A percentile compares a stretch with the other conserved stretches of the same genome.
Evolutionary conservation across 2,797 vertebrate genomes (phyloP).

Genomic region (Pangasius mekongensis): DNA sequence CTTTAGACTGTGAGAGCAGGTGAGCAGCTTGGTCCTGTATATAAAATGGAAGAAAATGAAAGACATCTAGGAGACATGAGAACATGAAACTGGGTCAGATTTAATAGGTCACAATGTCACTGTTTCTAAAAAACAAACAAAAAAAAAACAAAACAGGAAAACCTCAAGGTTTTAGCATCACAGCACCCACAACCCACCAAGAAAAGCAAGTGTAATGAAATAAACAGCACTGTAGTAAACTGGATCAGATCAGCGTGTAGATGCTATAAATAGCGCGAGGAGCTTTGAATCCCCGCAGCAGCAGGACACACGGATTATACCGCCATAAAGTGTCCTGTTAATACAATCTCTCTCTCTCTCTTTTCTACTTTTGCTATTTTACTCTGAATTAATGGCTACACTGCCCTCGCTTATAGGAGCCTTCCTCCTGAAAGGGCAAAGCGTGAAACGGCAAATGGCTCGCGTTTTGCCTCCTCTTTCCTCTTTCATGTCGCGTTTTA

Average conservation of each 20-base stretch:
- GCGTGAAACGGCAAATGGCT: neutral
- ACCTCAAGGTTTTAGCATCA: neutral
- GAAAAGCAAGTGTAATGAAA: neutral
- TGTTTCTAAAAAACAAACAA: neutral
- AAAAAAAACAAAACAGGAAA: neutral
- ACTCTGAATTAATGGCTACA: neutral
- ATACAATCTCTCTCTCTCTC: neutral
- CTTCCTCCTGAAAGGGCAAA: neutral
- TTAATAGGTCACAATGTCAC: constrained; percentile 44
- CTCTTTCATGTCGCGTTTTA: neutral
- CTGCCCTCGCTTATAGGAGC: neutral
- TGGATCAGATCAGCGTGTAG: neutral
- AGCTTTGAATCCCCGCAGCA: constrained; percentile 10
- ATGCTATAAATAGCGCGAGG: constrained; percentile 3
- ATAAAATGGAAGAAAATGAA: neutral
- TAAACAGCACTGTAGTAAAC: neutral
- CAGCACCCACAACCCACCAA: neutral
- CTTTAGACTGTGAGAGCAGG: neutral
- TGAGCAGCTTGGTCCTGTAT: neutral
- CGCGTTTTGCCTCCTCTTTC: neutral
- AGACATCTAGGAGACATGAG: constrained; percentile 16
- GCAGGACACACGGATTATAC: neutral
- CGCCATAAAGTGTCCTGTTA: neutral
- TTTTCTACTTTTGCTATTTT: no score
- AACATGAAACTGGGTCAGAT: constrained; percentile 47